These are phyloP conservation scores for Charanyca ferruginea DNA, from an alignment of 2,888 invertebrate species.

Conservation along the genomic window DNA sequence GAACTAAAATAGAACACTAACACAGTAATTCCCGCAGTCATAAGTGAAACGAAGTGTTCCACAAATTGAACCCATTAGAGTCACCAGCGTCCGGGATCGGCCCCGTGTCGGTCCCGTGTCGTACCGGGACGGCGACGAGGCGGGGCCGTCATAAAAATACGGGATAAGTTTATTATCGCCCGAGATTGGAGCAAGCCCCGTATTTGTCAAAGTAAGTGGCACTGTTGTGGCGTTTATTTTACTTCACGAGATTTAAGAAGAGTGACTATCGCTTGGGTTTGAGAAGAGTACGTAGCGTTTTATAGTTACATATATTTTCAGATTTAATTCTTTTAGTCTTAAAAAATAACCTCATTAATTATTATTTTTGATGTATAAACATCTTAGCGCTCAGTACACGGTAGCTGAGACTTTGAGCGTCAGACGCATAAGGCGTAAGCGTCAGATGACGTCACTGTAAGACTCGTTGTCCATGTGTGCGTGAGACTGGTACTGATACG, in stretches of 20 bases:
- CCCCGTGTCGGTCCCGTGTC: conserved; percentile 45
- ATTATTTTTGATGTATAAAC: too few species aligned
- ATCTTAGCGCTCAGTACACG: too few species aligned
- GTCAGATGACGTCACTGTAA: too few species aligned
- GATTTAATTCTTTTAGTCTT: conserved; percentile 18
- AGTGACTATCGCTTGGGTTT: conserved; percentile 27
- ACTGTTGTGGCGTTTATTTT: conserved; percentile 57
- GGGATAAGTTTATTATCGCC: conserved; percentile 59
- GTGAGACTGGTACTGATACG: too few species aligned
- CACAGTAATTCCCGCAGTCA: conserved; percentile 43
- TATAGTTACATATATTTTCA: background rate
- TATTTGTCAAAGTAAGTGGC: conserved; percentile 60
- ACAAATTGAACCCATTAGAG: conserved; percentile 57
- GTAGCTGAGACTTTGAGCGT: too few species aligned
- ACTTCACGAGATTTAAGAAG: conserved; percentile 47
- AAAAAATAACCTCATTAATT: too few species aligned
- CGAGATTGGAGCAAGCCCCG: conserved; percentile 56
- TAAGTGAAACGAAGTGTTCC: conserved; percentile 53
- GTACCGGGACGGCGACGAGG: conserved; percentile 39
- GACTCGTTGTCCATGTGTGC: too few species aligned
- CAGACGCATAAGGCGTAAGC: too few species aligned
- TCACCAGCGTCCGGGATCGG: conserved; percentile 41
- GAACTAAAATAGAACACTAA: conserved; percentile 14
- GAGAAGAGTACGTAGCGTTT: background rate
- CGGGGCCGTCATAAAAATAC: conserved; percentile 55